Percentiles rank a stretch among this genome's conserved stretches.
Conservation (phyloP, 2,113 vertebrate genomes). For the Oceanites oceanicus region DNA sequence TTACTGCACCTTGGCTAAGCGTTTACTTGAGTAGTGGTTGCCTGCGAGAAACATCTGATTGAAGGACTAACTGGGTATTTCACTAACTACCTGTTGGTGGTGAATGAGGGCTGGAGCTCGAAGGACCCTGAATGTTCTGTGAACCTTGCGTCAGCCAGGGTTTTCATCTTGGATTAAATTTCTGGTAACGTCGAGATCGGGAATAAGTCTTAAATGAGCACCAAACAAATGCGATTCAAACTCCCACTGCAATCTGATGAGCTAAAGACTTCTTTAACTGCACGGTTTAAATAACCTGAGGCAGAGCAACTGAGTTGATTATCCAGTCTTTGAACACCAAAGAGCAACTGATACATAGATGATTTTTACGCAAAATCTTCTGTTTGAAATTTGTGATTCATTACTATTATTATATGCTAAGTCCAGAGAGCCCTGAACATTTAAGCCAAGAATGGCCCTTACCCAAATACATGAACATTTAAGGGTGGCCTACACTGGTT, state of each 20-base stretch:
- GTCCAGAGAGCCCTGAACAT: not conserved
- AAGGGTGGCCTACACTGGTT: not conserved
- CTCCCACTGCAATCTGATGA: not conserved
- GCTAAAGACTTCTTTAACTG: not conserved
- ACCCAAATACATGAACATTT: not conserved
- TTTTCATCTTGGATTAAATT: not conserved
- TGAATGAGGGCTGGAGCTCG: not conserved
- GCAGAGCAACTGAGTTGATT: not conserved
- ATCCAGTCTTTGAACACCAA: not conserved
- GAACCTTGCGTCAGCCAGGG: not conserved
- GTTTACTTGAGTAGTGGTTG: not conserved
- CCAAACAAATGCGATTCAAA: not conserved
- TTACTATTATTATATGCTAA: not conserved
- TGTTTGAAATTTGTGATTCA: not conserved
- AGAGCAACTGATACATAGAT: not conserved
- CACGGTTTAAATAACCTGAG: not conserved
- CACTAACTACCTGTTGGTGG: not conserved
- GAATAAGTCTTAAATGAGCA: not conserved
- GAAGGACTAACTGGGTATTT: not conserved
- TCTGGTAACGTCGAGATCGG: rapidly evolving
- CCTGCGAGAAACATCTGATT: not conserved
- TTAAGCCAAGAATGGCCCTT: not conserved
- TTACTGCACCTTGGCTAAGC: not conserved
- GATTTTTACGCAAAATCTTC: not conserved
- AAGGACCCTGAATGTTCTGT: not conserved